These are phyloP conservation scores for Chlorospingus semifuscus DNA, from an alignment of 2,797 vertebrate species.

Conservation along the genomic window DNA sequence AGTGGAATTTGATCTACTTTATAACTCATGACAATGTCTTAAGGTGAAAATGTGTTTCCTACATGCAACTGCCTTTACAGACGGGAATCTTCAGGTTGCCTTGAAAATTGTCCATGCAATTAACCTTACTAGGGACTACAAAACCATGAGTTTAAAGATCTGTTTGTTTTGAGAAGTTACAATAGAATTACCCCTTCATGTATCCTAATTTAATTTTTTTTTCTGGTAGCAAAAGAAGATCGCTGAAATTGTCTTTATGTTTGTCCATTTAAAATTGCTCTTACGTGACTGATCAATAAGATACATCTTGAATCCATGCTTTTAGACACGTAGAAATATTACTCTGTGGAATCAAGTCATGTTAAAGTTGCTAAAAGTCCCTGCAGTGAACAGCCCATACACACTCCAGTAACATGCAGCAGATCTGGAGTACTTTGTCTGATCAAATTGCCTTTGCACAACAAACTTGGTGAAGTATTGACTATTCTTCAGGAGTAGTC, in stretches of 20 bases:
- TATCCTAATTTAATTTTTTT: background rate
- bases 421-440: background rate
- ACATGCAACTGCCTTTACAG: background rate
- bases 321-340: background rate
- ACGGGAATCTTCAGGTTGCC: background rate
- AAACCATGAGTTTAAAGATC: background rate
- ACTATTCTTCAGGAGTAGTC: background rate
- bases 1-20: background rate
- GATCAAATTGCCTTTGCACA: background rate
- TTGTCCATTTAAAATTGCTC: background rate
- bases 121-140: background rate
- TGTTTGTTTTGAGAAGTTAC: background rate
- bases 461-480: background rate
- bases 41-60: background rate
- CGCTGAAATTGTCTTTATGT: background rate
- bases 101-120: background rate
- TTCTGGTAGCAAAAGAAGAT: background rate
- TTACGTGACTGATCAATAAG: background rate
- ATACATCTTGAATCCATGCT: background rate
- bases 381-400: background rate
- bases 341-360: background rate
- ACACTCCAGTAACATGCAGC: background rate
- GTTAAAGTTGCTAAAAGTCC: background rate
- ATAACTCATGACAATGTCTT: background rate
- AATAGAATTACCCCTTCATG: background rate